These are phyloP conservation scores for Spodoptera exigua DNA, from an alignment of 2,888 invertebrate species.

Conservation along the genomic window DNA sequence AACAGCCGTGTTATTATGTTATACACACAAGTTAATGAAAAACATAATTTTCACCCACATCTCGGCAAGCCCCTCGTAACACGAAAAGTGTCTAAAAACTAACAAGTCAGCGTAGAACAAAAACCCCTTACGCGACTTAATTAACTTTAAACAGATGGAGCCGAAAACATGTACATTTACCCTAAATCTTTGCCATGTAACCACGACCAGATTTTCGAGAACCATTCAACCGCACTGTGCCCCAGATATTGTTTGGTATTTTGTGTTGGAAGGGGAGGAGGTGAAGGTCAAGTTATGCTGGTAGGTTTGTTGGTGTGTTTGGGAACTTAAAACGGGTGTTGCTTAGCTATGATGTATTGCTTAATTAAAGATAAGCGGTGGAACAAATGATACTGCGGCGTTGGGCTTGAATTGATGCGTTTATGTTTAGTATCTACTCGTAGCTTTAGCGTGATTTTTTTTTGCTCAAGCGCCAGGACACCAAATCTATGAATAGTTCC, in stretches of 20 bases:
- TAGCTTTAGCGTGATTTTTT: not conserved
- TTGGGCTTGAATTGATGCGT: constrained; percentile 9
- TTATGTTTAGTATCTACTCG: constrained; percentile 7
- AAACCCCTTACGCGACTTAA: constrained; percentile 58
- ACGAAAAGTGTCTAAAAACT: constrained; percentile 51
- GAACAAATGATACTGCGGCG: constrained; percentile 42
- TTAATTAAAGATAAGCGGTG: constrained; percentile 63
- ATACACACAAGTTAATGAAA: constrained; percentile 16
- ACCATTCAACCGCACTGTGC: constrained; percentile 7
- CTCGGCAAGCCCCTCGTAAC: constrained; percentile 19
- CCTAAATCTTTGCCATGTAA: constrained; percentile 51
- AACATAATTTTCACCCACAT: constrained; percentile 27
- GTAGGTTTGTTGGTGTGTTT: constrained; percentile 43
- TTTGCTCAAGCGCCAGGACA: too few species aligned
- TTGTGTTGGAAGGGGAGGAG: not conserved
- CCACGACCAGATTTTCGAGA: constrained; percentile 37
- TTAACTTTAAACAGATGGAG: constrained; percentile 59
- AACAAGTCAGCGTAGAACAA: constrained; percentile 56
- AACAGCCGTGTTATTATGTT: too few species aligned
- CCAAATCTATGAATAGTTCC: too few species aligned
- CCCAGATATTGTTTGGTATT: constrained; percentile 4
- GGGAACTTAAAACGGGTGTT: constrained; percentile 62
- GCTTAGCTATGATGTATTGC: constrained; percentile 67
- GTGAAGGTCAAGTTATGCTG: constrained; percentile 25
- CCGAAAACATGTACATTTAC: constrained; percentile 55